These are phyloP conservation scores for Mandrillus leucophaeus DNA, from an alignment of 2,113 vertebrate species.

Conservation along the genomic window DNA sequence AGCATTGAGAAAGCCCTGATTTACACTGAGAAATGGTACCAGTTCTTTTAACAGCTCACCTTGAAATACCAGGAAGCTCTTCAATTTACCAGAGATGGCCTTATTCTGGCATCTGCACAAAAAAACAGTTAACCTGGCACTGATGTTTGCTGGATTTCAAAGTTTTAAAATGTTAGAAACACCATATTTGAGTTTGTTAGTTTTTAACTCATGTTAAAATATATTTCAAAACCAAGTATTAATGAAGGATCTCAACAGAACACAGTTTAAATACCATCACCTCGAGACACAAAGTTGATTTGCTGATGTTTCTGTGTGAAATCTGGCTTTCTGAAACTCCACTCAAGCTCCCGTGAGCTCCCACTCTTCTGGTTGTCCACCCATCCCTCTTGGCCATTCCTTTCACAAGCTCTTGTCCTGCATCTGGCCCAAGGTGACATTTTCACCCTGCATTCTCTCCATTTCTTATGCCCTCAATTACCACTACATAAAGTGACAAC, in stretches of 20 bases:
- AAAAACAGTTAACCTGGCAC: not conserved
- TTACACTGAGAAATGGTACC: not conserved
- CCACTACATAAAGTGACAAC: not conserved
- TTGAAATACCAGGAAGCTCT: not conserved
- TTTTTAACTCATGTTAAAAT: conserved; percentile 17
- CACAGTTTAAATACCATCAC: not conserved
- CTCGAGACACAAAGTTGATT: not conserved
- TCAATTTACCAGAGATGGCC: not conserved
- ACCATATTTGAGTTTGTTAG: not conserved
- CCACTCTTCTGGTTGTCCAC: not conserved
- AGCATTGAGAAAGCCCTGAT: not conserved
- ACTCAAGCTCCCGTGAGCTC: not conserved
- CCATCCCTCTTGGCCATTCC: not conserved
- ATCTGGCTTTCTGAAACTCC: not conserved
- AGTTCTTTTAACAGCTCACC: not conserved
- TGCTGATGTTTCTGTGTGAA: not conserved
- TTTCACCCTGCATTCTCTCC: not conserved
- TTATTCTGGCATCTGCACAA: not conserved
- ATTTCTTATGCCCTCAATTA: not conserved
- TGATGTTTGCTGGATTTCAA: not conserved
- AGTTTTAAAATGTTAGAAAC: not conserved
- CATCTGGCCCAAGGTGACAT: not conserved
- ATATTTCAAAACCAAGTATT: conserved; percentile 9
- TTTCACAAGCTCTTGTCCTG: not conserved
- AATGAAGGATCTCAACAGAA: conserved; percentile 19